Percentiles rank a stretch among this genome's conserved stretches.
phyloP scores from a whole-genome alignment of 2,797 vertebrate genomes.

The Pterois miles region DNA sequence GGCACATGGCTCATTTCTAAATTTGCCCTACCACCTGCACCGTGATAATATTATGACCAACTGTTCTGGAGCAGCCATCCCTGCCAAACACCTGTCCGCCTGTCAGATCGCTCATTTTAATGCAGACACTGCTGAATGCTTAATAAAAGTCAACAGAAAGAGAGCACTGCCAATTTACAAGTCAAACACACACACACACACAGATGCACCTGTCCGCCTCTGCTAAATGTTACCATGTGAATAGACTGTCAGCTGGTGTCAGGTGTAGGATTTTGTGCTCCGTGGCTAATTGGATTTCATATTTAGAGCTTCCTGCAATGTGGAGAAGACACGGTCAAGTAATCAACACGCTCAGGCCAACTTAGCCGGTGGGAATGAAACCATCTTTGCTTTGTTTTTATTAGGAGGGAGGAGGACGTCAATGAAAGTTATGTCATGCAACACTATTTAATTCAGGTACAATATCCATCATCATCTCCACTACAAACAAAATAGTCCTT shows the following conservation, averaged over 20 bases:
- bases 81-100: constrained; percentile 34
- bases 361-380: constrained; percentile 21
- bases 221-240: constrained; percentile 63
- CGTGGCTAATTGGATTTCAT: constrained; percentile 64
- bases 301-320: constrained; percentile 36
- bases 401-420: background rate
- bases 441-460: background rate
- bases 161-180: constrained; percentile 41
- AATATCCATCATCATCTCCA: background rate
- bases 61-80: background rate
- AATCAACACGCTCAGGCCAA: constrained; percentile 25
- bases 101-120: constrained; percentile 41
- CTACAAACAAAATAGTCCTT: background rate
- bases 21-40: background rate
- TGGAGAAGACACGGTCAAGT: constrained; percentile 27
- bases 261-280: constrained; percentile 43
- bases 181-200: constrained; percentile 9
- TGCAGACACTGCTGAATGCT: constrained; percentile 15
- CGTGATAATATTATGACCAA: constrained; percentile 26
- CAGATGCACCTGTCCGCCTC: constrained; percentile 39
- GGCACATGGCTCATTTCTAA: background rate
- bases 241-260: constrained; percentile 53
- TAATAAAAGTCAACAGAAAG: constrained; percentile 43
- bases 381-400: constrained; percentile 38
- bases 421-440: background rate